These are phyloP conservation scores for Pollicipes pollicipes DNA, from an alignment of 1,140 invertebrate genomes.

Conservation along the genomic window DNA sequence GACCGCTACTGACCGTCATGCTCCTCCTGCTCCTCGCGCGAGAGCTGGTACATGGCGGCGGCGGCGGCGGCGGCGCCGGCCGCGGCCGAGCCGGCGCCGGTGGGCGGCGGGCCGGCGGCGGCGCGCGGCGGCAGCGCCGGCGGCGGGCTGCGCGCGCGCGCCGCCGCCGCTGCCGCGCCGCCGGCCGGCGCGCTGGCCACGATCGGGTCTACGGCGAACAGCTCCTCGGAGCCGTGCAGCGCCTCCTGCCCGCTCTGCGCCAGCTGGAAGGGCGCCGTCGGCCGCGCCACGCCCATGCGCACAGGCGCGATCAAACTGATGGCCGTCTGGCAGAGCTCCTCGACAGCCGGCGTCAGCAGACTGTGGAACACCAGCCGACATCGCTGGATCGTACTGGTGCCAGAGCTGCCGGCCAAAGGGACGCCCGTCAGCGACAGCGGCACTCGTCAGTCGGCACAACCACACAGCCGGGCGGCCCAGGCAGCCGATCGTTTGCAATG, in stretches of 20 bases:
- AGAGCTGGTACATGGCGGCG: constrained; percentile 18
- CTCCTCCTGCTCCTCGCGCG: constrained; percentile 30
- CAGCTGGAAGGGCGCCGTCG: constrained; percentile 73
- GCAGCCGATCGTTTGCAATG: too few species aligned
- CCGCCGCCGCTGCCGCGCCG: not conserved
- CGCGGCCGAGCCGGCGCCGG: constrained; percentile 11
- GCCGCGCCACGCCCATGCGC: constrained; percentile 76
- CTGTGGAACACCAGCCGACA: constrained; percentile 27
- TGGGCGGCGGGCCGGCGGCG: constrained; percentile 14
- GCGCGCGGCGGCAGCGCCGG: not conserved
- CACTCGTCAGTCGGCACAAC: too few species aligned
- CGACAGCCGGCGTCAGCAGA: constrained; percentile 70
- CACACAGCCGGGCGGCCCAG: too few species aligned
- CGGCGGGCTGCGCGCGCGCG: not conserved
- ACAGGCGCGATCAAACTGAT: constrained; percentile 91
- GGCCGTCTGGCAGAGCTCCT: constrained; percentile 89
- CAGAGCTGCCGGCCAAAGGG: not conserved
- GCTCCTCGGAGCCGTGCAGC: constrained; percentile 44
- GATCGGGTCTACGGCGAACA: constrained; percentile 83
- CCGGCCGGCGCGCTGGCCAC: constrained; percentile 17
- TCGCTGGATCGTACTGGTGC: constrained; percentile 4
- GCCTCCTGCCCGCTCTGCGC: not conserved
- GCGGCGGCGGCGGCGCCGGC: constrained; percentile 5
- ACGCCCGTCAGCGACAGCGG: too few species aligned
- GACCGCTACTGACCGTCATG: constrained; percentile 35